Evolutionary conservation across 2,888 invertebrate genomes (phyloP).

Genomic region (Parasteatoda lunata): DNA sequence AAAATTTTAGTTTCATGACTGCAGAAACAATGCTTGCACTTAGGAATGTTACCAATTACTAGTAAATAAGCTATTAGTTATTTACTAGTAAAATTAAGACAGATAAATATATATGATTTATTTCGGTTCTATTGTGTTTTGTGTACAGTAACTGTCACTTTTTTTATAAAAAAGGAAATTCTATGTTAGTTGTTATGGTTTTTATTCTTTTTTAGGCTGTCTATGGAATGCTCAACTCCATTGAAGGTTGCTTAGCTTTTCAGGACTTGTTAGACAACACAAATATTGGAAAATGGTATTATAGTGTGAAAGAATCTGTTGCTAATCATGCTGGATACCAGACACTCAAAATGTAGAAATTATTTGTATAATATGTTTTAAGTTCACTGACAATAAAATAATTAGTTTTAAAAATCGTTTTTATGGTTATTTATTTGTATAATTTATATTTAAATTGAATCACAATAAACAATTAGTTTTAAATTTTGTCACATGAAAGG

Average conservation of each 20-base stretch:
- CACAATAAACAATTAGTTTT: neutral
- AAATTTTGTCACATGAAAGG: no score
- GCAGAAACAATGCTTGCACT: no score
- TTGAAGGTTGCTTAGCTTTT: slow-evolving; percentile 94
- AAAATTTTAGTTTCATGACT: no score
- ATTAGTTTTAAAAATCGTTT: neutral
- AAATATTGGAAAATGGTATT: slow-evolving; percentile 87
- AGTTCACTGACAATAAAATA: slow-evolving; percentile 1
- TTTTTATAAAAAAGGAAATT: no score
- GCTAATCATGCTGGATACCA: slow-evolving; percentile 78
- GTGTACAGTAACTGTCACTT: no score
- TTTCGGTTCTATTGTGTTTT: no score
- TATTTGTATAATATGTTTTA: slow-evolving; percentile 8
- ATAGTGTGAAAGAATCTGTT: slow-evolving; percentile 81
- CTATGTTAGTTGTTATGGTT: no score
- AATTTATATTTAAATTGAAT: neutral
- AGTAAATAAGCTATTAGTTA: no score
- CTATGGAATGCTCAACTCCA: slow-evolving; percentile 91
- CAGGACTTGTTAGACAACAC: slow-evolving; percentile 82
- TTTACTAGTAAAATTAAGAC: no score
- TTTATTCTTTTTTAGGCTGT: slow-evolving; percentile 78
- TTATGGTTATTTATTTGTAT: neutral
- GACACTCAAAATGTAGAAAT: slow-evolving; percentile 11
- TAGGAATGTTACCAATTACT: no score
- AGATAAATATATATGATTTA: no score